Evolutionary conservation across 2,113 vertebrate genomes (phyloP).

Genomic region (Castor canadensis): DNA sequence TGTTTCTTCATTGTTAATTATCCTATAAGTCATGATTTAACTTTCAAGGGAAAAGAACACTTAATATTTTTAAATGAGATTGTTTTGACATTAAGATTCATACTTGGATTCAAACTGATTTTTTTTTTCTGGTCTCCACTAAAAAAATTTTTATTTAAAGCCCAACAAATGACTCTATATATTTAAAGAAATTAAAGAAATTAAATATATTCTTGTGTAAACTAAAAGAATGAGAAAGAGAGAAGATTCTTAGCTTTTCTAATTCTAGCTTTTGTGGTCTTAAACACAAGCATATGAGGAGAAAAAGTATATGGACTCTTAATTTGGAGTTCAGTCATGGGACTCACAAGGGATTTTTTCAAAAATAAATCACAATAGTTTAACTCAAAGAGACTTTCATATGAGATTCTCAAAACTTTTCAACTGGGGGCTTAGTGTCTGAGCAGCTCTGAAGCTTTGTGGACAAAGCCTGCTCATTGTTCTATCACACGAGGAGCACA

Average conservation of each 20-base stretch:
- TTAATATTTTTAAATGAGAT: conserved; percentile 24
- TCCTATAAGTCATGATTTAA: not conserved
- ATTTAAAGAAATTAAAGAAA: conserved; percentile 33
- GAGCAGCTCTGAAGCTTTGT: not conserved
- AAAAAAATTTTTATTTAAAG: conserved; percentile 41
- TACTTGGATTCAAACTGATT: conserved; percentile 39
- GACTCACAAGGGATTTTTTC: not conserved
- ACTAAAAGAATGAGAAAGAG: not conserved
- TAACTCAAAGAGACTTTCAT: not conserved
- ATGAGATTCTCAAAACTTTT: not conserved
- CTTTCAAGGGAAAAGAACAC: conserved; percentile 1
- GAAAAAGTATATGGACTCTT: not conserved
- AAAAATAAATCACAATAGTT: not conserved
- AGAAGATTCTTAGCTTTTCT: no score
- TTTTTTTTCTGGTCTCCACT: not conserved
- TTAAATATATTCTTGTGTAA: not conserved
- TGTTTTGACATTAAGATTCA: conserved; percentile 42
- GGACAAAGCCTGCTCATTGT: conserved; percentile 59
- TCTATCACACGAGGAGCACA: not conserved
- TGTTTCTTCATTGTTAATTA: conserved; percentile 1
- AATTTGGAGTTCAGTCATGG: not conserved
- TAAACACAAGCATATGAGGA: not conserved
- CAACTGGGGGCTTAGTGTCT: not conserved
- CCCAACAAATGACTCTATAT: not conserved
- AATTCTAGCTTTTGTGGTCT: not conserved